Percentiles rank a stretch among this genome's conserved stretches.
Conservation (phyloP, 2,797 vertebrate genomes). For the Sebastes taczanowskii region DNA sequence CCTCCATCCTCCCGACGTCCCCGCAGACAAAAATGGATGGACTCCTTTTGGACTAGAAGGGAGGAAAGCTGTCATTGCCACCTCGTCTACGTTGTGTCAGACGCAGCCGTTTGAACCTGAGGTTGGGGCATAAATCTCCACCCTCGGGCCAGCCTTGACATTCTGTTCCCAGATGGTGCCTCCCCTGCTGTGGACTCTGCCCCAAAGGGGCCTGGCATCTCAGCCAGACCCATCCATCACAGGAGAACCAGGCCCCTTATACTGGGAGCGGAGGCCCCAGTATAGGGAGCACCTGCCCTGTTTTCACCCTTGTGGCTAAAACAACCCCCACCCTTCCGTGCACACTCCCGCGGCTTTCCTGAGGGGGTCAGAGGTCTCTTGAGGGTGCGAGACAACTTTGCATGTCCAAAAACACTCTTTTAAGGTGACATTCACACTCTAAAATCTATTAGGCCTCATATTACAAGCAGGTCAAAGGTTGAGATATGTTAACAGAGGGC, state of each 20-base stretch:
- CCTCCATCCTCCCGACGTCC: conserved; percentile 10
- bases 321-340: conserved; percentile 1
- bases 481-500: conserved; percentile 50
- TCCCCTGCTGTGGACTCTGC: conserved; percentile 63
- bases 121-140: conserved; percentile 70
- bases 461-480: conserved; percentile 51
- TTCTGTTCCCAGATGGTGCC: conserved; percentile 74
- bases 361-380: conserved; percentile 58
- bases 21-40: conserved; percentile 45
- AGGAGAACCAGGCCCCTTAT: conserved; percentile 32
- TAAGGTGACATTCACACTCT: conserved; percentile 63
- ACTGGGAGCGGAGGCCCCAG: conserved; percentile 40
- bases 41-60: conserved; percentile 49
- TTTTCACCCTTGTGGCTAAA: conserved; percentile 64
- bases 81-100: conserved; percentile 50
- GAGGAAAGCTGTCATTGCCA: conserved; percentile 58
- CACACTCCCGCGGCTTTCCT: conserved; percentile 33
- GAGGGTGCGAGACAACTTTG: conserved; percentile 60
- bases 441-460: conserved; percentile 52
- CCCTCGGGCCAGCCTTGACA: conserved; percentile 68
- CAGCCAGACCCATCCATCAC: conserved; percentile 73
- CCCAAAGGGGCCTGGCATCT: conserved; percentile 63
- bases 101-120: conserved; percentile 68
- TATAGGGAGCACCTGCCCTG: conserved; percentile 67
- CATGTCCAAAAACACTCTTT: conserved; percentile 61